Evolutionary conservation across 1,140 invertebrate genomes (phyloP).

Genomic region (Trypoxylus dichotomus): DNA sequence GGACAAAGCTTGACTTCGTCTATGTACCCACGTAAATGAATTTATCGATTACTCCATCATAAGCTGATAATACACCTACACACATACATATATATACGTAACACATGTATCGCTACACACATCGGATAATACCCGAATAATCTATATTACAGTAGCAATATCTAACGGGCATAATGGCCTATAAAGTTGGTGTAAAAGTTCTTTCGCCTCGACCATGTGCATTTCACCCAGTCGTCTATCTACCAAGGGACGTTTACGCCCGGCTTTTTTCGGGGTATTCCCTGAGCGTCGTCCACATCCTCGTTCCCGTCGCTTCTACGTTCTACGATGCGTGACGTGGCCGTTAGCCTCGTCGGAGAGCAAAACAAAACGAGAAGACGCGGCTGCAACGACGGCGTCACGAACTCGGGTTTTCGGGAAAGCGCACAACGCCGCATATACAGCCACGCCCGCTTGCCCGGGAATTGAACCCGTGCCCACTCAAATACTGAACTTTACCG

Average conservation of each 20-base stretch:
- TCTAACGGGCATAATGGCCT: constrained; percentile 13
- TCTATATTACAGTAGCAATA: constrained; percentile 17
- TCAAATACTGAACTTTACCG: neutral
- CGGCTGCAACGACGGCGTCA: neutral
- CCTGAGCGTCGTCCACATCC: neutral
- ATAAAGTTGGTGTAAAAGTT: neutral
- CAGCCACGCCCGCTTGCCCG: constrained; percentile 22
- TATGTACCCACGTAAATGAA: neutral
- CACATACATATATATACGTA: neutral
- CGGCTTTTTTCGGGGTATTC: neutral
- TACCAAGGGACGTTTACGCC: neutral
- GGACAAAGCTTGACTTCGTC: neutral
- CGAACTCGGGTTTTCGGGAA: neutral
- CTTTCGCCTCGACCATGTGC: neutral
- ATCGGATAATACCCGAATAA: neutral
- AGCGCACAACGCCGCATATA: constrained; percentile 9
- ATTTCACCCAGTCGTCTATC: neutral
- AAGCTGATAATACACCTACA: neutral
- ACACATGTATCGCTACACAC: neutral
- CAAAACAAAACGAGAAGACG: neutral
- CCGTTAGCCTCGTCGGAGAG: neutral
- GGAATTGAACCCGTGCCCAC: constrained; percentile 18
- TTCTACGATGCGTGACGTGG: no score
- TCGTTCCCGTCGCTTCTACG: no score
- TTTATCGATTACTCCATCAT: constrained; percentile 11